Percentiles rank a stretch among this genome's conserved stretches.
phyloP scores from a whole-genome alignment of 2,797 vertebrate species.

The Myioborus melanocephalus region DNA sequence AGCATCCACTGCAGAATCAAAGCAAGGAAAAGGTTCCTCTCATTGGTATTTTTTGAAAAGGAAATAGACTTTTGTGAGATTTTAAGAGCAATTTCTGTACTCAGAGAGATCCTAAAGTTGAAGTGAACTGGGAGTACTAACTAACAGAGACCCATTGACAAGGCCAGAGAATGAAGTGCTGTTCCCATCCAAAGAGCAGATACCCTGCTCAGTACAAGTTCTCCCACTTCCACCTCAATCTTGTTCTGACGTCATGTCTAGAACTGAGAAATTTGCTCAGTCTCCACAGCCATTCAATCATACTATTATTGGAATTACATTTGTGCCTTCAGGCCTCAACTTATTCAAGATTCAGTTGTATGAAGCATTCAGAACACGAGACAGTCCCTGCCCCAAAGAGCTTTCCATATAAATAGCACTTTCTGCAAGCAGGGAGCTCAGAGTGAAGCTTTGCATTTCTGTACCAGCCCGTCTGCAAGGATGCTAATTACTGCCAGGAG shows the following conservation, averaged over 20 bases:
- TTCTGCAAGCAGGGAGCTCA: slow-evolving; percentile 10
- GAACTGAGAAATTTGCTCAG: slow-evolving; percentile 34
- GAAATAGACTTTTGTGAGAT: not conserved
- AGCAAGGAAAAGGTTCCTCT: not conserved
- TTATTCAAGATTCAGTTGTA: slow-evolving; percentile 33
- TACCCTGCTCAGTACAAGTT: not conserved
- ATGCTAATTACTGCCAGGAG: slow-evolving; percentile 32
- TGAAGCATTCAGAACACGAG: slow-evolving; percentile 42
- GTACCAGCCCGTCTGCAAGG: not conserved
- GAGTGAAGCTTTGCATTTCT: slow-evolving; percentile 3
- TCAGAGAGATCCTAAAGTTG: not conserved
- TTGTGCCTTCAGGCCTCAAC: slow-evolving; percentile 41
- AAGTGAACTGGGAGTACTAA: not conserved
- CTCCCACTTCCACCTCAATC: slow-evolving; percentile 35
- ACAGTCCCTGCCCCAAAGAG: slow-evolving; percentile 51
- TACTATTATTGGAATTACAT: slow-evolving; percentile 46
- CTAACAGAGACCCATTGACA: slow-evolving; percentile 49
- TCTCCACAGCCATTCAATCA: slow-evolving; percentile 18
- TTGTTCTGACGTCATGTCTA: slow-evolving; percentile 51
- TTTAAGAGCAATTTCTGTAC: slow-evolving; percentile 29
- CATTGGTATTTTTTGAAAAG: not conserved
- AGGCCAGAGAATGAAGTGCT: slow-evolving; percentile 52
- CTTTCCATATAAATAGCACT: slow-evolving; percentile 37
- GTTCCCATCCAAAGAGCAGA: slow-evolving; percentile 24
- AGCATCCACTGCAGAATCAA: not conserved